A percentile compares a stretch with the other conserved stretches of the same genome.
Evolutionary conservation across 2,888 invertebrate species (phyloP).

Genomic region (Caenorhabditis uteleia): DNA sequence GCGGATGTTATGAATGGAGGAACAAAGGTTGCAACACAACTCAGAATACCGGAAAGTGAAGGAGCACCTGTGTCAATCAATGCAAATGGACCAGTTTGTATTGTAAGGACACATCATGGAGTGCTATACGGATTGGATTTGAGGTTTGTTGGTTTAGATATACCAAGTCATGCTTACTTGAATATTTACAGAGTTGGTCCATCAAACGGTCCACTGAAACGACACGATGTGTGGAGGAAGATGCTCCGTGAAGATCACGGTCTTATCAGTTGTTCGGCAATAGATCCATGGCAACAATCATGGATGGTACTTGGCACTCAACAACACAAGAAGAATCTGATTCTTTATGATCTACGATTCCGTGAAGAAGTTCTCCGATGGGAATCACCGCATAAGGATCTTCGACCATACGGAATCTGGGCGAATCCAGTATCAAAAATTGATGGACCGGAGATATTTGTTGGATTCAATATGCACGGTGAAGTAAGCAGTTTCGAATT

Average conservation of each 20-base stretch:
- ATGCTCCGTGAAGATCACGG: slow-evolving; percentile 37
- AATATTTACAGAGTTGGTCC: slow-evolving; percentile 30
- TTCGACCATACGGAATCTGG: slow-evolving; percentile 20
- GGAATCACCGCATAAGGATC: slow-evolving; percentile 21
- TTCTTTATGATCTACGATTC: slow-evolving; percentile 63
- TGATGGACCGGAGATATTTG: slow-evolving; percentile 31
- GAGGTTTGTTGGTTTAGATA: slow-evolving; percentile 41
- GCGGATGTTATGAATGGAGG: slow-evolving; percentile 22
- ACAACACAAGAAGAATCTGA: slow-evolving; percentile 32
- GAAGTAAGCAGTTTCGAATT: slow-evolving; percentile 40
- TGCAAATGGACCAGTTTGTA: slow-evolving; percentile 41
- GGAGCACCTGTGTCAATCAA: slow-evolving; percentile 50
- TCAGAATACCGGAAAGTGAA: slow-evolving; percentile 32
- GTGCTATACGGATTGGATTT: slow-evolving; percentile 59
- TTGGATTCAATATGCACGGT: slow-evolving; percentile 30
- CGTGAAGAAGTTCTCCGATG: slow-evolving; percentile 34
- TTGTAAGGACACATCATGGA: slow-evolving; percentile 59
- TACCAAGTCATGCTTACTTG: too few relatives aligned
- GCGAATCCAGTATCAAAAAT: slow-evolving; percentile 23
- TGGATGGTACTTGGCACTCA: slow-evolving; percentile 64
- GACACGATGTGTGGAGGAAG: slow-evolving; percentile 47
- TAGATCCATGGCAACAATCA: slow-evolving; percentile 60
- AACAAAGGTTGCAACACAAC: slow-evolving; percentile 15
- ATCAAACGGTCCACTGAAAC: slow-evolving; percentile 30
- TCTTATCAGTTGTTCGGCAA: slow-evolving; percentile 53